phyloP scores from a whole-genome alignment of 2,797 vertebrate genomes.

The Syngnathus acus region DNA sequence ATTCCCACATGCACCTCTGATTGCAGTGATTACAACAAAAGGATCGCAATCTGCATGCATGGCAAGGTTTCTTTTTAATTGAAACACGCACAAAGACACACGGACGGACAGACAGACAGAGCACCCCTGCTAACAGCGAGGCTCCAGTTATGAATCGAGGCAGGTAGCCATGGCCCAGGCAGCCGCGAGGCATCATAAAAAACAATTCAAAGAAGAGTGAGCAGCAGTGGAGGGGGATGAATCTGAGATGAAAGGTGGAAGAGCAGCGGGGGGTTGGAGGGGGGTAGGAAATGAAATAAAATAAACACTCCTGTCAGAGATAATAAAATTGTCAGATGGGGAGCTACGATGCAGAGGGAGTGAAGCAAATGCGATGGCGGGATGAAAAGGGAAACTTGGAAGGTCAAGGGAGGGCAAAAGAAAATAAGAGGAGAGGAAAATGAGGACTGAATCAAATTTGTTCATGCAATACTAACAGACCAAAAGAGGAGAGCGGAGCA shows the following conservation, averaged over 20 bases:
- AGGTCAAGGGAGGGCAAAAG: not conserved
- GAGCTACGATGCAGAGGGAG: slow-evolving; percentile 18
- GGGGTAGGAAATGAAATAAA: slow-evolving; percentile 16
- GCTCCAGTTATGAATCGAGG: slow-evolving; percentile 48
- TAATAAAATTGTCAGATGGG: slow-evolving; percentile 48
- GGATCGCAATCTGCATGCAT: slow-evolving; percentile 20
- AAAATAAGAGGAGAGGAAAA: not conserved
- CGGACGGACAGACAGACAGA: slow-evolving; percentile 3
- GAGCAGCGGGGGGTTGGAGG: slow-evolving; percentile 6
- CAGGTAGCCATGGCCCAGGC: slow-evolving; percentile 46
- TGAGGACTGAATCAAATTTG: not conserved
- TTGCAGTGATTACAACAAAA: slow-evolving; percentile 42
- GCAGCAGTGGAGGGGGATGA: slow-evolving; percentile 22
- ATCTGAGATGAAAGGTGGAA: slow-evolving; percentile 46
- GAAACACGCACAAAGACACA: not conserved
- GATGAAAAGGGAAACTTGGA: slow-evolving; percentile 19
- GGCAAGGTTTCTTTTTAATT: slow-evolving; percentile 16
- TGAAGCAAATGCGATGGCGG: slow-evolving; percentile 15
- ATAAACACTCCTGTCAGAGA: slow-evolving; percentile 46
- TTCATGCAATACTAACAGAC: not conserved
- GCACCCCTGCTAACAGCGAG: slow-evolving; percentile 31
- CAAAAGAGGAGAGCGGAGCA: not conserved
- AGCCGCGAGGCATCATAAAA: slow-evolving; percentile 46
- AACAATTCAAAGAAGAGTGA: slow-evolving; percentile 18
- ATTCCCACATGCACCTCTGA: slow-evolving; percentile 30